Percentiles rank a stretch among this genome's conserved stretches.
Evolutionary conservation across 2,797 vertebrate genomes (phyloP).

Genomic region (Perodicticus potto): DNA sequence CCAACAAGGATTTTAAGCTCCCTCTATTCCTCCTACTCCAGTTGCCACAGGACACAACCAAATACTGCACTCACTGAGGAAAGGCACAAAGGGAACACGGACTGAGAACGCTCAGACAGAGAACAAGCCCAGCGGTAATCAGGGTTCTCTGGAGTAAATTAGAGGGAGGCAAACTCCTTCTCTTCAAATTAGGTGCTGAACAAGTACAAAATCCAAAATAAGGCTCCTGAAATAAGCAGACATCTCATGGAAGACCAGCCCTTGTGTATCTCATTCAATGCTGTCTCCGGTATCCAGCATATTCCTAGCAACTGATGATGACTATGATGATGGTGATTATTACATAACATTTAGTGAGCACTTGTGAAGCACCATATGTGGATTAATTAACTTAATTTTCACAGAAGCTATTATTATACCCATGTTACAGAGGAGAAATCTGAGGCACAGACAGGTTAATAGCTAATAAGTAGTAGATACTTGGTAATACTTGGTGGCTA

Average conservation of each 20-base stretch:
- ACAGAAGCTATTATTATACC: not conserved
- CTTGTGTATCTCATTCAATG: not conserved
- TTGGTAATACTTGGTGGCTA: not conserved
- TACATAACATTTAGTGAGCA: not conserved
- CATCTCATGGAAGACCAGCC: not conserved
- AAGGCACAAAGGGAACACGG: not conserved
- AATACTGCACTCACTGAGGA: not conserved
- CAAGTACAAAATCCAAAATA: not conserved
- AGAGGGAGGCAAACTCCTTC: not conserved
- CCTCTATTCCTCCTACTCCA: not conserved
- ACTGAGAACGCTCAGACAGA: conserved; percentile 9
- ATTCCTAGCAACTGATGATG: not conserved
- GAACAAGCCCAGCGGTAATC: not conserved
- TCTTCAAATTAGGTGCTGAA: not conserved
- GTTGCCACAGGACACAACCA: not conserved
- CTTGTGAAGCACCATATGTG: not conserved
- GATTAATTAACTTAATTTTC: conserved; percentile 23
- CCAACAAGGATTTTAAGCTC: not conserved
- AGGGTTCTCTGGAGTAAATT: not conserved
- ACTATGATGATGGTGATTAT: not conserved
- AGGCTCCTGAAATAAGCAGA: not conserved
- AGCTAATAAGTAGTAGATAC: not conserved
- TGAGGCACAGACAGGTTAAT: not conserved
- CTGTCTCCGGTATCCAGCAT: not conserved
- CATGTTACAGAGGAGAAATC: not conserved